Evolutionary conservation across 1,140 invertebrate genomes (phyloP), one percentile per base, ranked within the genome.

Genomic region (Lordiphosa clarofinis): DNA sequence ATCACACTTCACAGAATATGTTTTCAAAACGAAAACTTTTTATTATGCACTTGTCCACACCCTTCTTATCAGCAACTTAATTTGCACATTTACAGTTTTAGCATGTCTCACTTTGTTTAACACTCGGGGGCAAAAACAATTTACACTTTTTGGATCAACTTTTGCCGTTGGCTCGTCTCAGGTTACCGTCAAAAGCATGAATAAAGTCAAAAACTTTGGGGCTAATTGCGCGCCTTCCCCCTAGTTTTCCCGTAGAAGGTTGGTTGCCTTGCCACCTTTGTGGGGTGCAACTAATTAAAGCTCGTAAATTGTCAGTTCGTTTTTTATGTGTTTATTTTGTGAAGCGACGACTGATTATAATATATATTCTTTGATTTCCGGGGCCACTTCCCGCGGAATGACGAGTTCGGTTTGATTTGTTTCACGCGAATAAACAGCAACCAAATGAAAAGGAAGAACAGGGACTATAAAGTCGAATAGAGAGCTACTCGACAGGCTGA

Each of bases 371-470:
- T 36, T 52, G 28, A 44, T 24, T 55, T 37, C 66, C 48, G 64
- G 60, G 37, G 73, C 53, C 73, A 61, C 60, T 15, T 19, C n/a
- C 44, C 38, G 57, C 53, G 50, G 31, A 21, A 35, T 54, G 50
- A 50, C 58, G 59, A 21, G 47, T 70, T 56, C 55, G 52, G 54
- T 56, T 76, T 70, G 50, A 84, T 73, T 84, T 84, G 78, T 71
- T 84, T 73, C 78, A 84, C 73, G 61, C 78, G 73, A 84, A 75
- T 84, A 84, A 84, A 84, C 61, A 84, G 69, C 73, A 73, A 84
- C 78, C 47, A 40, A 46, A 38, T 64, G 55, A 54, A 63, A 64
- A 67, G 66, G 63, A 64, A 67, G 55, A 67, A 52, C 35, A 48
- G 55, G 55, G 47, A 52, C 60, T 56, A 64, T 4, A 6, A 28